These are phyloP conservation scores for Ibidorhyncha struthersii DNA, from an alignment of 2,113 vertebrate genomes.

Conservation along the genomic window DNA sequence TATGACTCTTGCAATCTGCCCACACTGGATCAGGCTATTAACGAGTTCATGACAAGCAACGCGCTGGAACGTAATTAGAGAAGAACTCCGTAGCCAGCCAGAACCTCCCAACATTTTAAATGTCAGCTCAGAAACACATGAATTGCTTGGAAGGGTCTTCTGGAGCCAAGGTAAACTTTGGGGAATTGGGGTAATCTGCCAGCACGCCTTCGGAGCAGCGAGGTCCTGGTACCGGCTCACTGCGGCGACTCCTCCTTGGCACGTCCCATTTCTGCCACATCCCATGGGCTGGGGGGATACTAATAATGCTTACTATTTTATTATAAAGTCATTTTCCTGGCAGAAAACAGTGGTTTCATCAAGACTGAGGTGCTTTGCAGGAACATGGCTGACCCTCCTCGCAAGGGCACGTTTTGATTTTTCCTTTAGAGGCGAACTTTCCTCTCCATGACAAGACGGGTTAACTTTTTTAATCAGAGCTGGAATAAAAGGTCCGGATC, in stretches of 20 bases:
- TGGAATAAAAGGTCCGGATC: not conserved
- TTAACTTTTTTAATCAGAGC: not conserved
- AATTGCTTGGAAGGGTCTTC: not conserved
- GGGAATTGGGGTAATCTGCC: not conserved
- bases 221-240: not conserved
- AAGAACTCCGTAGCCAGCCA: not conserved
- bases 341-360: rapidly evolving
- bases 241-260: not conserved
- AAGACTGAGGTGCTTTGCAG: not conserved
- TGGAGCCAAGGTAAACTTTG: conserved; percentile 36
- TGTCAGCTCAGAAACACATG: not conserved
- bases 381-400: not conserved
- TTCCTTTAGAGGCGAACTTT: not conserved
- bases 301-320: not conserved
- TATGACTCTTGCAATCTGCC: not conserved
- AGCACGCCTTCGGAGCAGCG: not conserved
- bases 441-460: rapidly evolving
- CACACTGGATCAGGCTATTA: not conserved
- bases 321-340: not conserved
- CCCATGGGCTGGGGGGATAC: not conserved
- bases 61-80: not conserved
- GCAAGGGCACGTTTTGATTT: not conserved
- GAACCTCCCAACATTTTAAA: not conserved
- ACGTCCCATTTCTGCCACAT: not conserved
- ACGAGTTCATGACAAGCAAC: not conserved